Base-by-base conservation (phyloP, 2,113 vertebrate genomes). In the Podarcis muralis region DNA sequence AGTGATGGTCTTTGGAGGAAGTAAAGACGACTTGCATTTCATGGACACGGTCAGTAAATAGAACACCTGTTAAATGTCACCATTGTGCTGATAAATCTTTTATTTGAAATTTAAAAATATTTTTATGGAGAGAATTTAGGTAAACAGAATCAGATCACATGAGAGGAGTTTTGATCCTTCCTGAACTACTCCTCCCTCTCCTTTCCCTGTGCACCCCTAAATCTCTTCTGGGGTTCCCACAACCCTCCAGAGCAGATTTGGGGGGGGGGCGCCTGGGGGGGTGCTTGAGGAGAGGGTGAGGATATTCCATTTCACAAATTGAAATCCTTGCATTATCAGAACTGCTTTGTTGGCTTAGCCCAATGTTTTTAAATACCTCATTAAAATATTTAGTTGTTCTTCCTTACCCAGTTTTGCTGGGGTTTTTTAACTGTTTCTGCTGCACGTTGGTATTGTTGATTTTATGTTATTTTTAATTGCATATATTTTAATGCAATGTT, bases 1-100 rank as follows among this genome's bases (percentile, higher is more conserved):
- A 91, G 98, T 99, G 90, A 96, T 99, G 95, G 98, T 99, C 92
- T 99, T 99, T 93, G 98, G 98, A 90, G 99, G 99, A 89, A 99
- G 99, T 93, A 99, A 98, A 94, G 98, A 99, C 94, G 98, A 98
- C 95, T 95, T 99, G 92, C 97, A 99, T 66, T 98, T 98, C 40
- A 96, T 98, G 84, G 98, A 99, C 96, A 98, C 97, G n/a, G 98
- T 99, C 91, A 97, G 98, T 97, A 94, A 88, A 83, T 76, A 57
- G 91, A 71, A 7, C 43, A 81, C 68, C 4, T 59, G 68, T 91
- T 89, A 91, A 16, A 22, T 87, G 8, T 66, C 13, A 3, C 9
- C 37, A 90, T 90, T 37, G 86, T 78, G 66, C 53, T 84, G 79
- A 78, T 89, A 30, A 74, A 27, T 59, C 23, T 40, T 89, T 85